A percentile compares a stretch with the other conserved stretches of the same genome.
Conservation (phyloP, 1,140 invertebrate genomes). For the Sycophaga agraensis region DNA sequence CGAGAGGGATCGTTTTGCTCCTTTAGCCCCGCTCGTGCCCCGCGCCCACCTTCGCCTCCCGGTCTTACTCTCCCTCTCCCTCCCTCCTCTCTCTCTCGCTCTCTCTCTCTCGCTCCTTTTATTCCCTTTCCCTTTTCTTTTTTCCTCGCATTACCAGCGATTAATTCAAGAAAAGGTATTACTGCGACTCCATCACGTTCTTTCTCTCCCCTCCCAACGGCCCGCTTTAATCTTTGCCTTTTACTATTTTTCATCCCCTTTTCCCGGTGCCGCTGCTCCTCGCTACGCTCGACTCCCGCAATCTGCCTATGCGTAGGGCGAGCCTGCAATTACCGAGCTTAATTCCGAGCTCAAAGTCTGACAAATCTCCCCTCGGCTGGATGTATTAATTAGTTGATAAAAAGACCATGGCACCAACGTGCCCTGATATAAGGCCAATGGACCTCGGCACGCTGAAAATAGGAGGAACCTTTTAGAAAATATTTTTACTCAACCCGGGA, state of each 20-base stretch:
- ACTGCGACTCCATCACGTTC: slow-evolving; percentile 8
- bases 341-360: background rate
- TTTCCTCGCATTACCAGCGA: slow-evolving; percentile 27
- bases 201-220: background rate
- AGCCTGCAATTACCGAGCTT: background rate
- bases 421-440: no score
- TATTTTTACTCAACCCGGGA: no score
- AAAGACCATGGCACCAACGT: no score
- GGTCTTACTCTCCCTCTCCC: no score
- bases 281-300: background rate
- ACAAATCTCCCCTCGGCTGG: no score
- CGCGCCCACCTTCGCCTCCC: no score
- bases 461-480: no score
- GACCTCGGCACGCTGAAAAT: no score
- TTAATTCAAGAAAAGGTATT: slow-evolving; percentile 39
- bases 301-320: background rate
- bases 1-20: slow-evolving; percentile 26
- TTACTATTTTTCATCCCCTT: slow-evolving; percentile 5
- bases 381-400: no score
- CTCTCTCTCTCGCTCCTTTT: slow-evolving; percentile 9
- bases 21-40: no score
- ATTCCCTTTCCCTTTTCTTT: no score
- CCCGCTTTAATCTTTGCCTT: slow-evolving; percentile 29
- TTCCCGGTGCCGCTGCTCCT: background rate
- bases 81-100: no score